Percentiles rank a stretch among this genome's conserved stretches.
Evolutionary conservation across 2,113 vertebrate species (phyloP).

Genomic region (Dasyprocta punctata): DNA sequence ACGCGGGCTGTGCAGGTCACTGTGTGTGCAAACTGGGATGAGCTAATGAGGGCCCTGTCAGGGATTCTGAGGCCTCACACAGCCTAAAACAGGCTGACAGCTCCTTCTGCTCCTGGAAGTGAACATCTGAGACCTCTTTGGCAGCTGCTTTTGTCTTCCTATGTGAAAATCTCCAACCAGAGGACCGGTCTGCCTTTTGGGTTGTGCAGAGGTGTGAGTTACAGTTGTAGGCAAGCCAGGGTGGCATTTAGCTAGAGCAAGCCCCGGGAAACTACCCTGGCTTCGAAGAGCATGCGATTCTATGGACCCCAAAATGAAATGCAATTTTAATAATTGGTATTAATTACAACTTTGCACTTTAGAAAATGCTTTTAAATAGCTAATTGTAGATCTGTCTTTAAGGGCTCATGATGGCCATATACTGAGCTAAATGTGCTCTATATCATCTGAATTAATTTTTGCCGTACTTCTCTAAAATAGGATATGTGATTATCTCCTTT

Average conservation of each 20-base stretch:
- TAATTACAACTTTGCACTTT: conserved; percentile 43
- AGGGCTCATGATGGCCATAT: neutral
- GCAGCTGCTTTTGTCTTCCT: neutral
- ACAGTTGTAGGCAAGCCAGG: neutral
- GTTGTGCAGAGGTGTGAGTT: neutral
- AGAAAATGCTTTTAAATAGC: conserved; percentile 46
- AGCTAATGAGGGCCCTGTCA: conserved; percentile 63
- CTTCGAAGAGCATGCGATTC: neutral
- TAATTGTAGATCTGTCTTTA: neutral
- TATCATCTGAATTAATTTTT: conserved; percentile 11
- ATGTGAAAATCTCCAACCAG: neutral
- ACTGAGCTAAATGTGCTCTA: neutral
- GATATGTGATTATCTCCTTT: neutral
- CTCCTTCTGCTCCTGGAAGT: neutral
- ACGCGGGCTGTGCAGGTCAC: neutral
- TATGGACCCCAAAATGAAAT: conserved; percentile 19
- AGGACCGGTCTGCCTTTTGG: neutral
- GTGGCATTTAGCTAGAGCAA: neutral
- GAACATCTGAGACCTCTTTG: neutral
- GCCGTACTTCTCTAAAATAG: neutral
- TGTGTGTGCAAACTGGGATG: neutral
- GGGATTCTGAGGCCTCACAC: neutral
- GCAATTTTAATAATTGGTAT: conserved; percentile 35
- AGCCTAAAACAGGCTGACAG: neutral
- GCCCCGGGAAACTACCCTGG: neutral